Evolutionary conservation across 30 jellyfish, hydroid and myxozoan genomes (phyloP), one percentile per base, ranked within the genome.

Genomic region (Hydractinia symbiolongicarpus): DNA sequence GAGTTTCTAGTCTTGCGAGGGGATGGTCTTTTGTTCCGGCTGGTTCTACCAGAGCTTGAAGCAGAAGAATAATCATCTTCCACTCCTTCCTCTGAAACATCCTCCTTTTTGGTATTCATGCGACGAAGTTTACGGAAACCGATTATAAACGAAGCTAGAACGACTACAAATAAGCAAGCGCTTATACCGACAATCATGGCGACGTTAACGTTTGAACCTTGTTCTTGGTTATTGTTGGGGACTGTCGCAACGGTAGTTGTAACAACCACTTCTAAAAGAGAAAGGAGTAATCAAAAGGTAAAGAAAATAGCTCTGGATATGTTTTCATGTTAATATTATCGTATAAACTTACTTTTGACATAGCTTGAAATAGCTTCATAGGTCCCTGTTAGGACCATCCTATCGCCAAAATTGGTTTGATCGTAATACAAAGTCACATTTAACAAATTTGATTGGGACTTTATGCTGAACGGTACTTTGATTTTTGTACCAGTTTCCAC

Each of bases 161-260:
- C 82, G 62, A 89, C 85, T 55, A 89, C 85, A 19, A 82, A 72
- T 5, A 85, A 95, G 21, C 97, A 89, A 1, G 95, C 95, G 8
- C 93, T 85, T 4, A 89, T 89, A 14, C 97, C 95, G 53, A 82
- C 78, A 19, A 89, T 89, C 30, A 89, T 89, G 4, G 97, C 88
- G 54, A 85, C 89, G 83, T 89, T 89, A 61, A 90, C 86, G 66
- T 75, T 85, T 68, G 85, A 77, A 79, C 76, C 52, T 19, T 64
- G 49, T 60, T 82, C 76, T 44, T 56, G 55, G 44, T 30, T 1
- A 30, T 30, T 0, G 44, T 30, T 54, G 54, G 8, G 11, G 50
- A 51, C 72, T 76, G 51, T 76, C 50, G 9, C 13, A 72, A 16
- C 9, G 17, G 17, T 20, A 44, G 20, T 20, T 6, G 66, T 16